Conservation (phyloP, 1,140 invertebrate species). For the Samia ricini region DNA sequence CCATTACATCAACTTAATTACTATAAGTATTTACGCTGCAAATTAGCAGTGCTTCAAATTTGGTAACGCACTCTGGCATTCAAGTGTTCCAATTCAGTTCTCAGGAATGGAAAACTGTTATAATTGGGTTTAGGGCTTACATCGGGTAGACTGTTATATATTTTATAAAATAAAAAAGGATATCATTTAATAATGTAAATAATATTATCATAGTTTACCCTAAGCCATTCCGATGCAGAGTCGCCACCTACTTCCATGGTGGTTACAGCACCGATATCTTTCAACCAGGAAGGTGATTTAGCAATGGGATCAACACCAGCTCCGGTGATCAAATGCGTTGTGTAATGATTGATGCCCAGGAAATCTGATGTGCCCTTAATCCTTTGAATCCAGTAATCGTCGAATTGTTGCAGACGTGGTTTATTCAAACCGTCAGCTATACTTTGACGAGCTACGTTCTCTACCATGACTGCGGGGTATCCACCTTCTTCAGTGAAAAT, state of each 20-base stretch:
- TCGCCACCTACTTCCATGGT: slow-evolving; percentile 65
- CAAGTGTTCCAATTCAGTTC: no score
- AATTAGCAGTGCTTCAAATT: no score
- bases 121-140: no score
- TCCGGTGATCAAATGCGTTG: slow-evolving; percentile 65
- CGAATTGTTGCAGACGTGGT: slow-evolving; percentile 74
- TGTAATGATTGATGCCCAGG: slow-evolving; percentile 76
- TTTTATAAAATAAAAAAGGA: no score
- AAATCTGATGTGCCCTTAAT: slow-evolving; percentile 77
- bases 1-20: no score
- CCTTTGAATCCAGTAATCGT: slow-evolving; percentile 66
- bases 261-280: slow-evolving; percentile 69
- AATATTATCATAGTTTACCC: slow-evolving; percentile 39
- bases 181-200: slow-evolving; percentile 9
- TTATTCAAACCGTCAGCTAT: slow-evolving; percentile 62
- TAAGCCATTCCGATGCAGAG: slow-evolving; percentile 73
- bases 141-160: no score
- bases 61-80: no score
- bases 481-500: slow-evolving; percentile 80
- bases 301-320: slow-evolving; percentile 61
- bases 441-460: slow-evolving; percentile 73
- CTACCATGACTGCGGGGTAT: slow-evolving; percentile 79
- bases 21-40: no score
- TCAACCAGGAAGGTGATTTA: slow-evolving; percentile 72
- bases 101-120: no score